phyloP scores from a whole-genome alignment of 2,797 vertebrate genomes.

The Myiotriccus ornatus region DNA sequence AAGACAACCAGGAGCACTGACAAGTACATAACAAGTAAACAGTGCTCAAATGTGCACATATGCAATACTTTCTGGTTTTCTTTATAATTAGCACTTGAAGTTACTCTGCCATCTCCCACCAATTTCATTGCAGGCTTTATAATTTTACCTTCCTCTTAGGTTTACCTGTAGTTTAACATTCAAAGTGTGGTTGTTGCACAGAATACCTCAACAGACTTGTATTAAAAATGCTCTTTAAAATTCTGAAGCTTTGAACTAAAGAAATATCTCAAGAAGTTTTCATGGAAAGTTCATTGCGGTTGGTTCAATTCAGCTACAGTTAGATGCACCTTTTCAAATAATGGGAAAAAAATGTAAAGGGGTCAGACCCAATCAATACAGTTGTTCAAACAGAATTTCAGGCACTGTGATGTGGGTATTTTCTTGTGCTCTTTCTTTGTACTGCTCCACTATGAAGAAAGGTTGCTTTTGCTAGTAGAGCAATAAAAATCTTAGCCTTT shows the following conservation, averaged over 20 bases:
- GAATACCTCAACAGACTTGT: constrained; percentile 80
- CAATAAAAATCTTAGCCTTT: constrained; percentile 76
- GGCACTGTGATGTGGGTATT: constrained; percentile 84
- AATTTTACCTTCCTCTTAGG: constrained; percentile 25
- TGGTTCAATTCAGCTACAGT: constrained; percentile 83
- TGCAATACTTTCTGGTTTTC: neutral
- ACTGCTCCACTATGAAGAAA: constrained; percentile 84
- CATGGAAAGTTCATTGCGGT: constrained; percentile 88
- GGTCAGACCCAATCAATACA: constrained; percentile 91
- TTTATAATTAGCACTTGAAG: constrained; percentile 17
- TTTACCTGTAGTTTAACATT: constrained; percentile 76
- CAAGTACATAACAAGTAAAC: neutral
- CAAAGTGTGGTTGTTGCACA: constrained; percentile 69
- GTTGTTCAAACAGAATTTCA: constrained; percentile 94
- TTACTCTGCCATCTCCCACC: neutral
- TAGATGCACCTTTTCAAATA: constrained; percentile 91
- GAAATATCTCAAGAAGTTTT: constrained; percentile 86
- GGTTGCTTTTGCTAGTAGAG: constrained; percentile 74
- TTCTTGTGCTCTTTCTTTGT: constrained; percentile 91
- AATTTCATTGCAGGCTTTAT: neutral
- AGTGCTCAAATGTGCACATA: neutral
- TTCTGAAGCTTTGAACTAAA: constrained; percentile 92
- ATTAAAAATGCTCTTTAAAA: constrained; percentile 98
- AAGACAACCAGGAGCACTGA: neutral
- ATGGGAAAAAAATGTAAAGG: constrained; percentile 85